Percentiles rank a stretch among this genome's conserved stretches.
Conservation (phyloP, 2,888 invertebrate genomes). For the Saturnia japonica region DNA sequence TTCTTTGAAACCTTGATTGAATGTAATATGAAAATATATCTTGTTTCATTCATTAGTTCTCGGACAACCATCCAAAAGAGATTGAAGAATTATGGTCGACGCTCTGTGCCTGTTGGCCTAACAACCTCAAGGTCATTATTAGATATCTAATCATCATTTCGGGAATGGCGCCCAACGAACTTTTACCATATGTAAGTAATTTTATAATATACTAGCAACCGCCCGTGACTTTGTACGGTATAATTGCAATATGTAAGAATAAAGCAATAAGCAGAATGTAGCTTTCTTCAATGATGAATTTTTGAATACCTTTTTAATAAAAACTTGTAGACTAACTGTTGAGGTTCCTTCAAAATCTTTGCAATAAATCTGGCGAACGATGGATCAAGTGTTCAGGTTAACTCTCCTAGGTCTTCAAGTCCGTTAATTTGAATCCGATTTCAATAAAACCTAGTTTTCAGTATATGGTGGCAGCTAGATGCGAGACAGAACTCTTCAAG, state of each 20-base stretch:
- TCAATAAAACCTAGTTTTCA: no score
- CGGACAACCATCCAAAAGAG: conserved; percentile 97
- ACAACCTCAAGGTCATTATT: conserved; percentile 97
- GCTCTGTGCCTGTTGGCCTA: conserved; percentile 97
- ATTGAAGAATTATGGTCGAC: conserved; percentile 98
- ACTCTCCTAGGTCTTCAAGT: no score
- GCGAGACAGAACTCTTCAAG: no score
- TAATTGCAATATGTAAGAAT: background rate
- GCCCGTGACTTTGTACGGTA: background rate
- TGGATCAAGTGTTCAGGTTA: no score
- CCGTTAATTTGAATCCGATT: no score
- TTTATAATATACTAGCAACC: background rate
- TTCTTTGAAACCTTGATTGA: no score
- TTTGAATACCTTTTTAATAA: no score
- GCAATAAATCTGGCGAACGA: no score
- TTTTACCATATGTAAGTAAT: conserved; percentile 93
- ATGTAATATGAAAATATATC: background rate
- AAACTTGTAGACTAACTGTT: no score
- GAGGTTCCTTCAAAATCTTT: no score
- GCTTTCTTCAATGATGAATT: background rate
- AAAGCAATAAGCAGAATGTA: background rate
- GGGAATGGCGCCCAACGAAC: conserved; percentile 97
- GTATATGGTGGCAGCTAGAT: no score
- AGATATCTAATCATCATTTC: conserved; percentile 97
- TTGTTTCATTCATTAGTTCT: conserved; percentile 84